phyloP scores from a whole-genome alignment of 2,888 invertebrate species.

The Heteropelma amictum region DNA sequence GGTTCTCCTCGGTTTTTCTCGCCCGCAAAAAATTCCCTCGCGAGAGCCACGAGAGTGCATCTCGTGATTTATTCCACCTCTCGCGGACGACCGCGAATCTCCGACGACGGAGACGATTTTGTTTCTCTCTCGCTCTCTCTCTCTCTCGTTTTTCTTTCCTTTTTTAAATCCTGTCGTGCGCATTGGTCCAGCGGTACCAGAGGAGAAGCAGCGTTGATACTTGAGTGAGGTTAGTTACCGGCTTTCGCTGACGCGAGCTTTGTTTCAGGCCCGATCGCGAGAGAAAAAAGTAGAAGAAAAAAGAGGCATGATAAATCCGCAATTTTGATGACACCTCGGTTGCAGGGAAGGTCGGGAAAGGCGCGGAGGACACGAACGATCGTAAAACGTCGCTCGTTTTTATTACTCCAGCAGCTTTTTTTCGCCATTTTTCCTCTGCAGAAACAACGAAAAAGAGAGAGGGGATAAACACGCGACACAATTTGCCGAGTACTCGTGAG shows the following conservation, averaged over 20 bases:
- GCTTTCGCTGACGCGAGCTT: conserved; percentile 1
- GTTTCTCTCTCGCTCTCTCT: neutral
- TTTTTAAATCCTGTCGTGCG: neutral
- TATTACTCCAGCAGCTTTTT: no score
- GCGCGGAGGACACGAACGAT: neutral
- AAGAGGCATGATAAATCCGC: neutral
- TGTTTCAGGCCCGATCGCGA: neutral
- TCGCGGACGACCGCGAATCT: conserved; percentile 30
- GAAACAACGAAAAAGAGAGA: no score
- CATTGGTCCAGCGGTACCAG: neutral
- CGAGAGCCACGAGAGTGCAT: conserved; percentile 15
- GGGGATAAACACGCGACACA: no score
- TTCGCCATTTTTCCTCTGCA: no score
- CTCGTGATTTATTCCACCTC: conserved; percentile 38
- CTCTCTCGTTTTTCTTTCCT: neutral
- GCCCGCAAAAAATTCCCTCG: neutral
- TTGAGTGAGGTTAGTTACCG: conserved; percentile 44
- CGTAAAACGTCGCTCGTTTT: no score
- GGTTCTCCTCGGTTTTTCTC: neutral
- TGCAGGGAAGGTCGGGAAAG: neutral
- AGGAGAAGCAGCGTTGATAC: neutral
- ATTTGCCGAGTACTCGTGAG: no score
- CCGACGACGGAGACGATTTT: conserved; percentile 37
- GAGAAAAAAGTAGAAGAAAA: neutral
- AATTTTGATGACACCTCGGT: conserved; percentile 18